phyloP scores from a whole-genome alignment of 2,888 invertebrate species.

The Harmothoe impar region DNA sequence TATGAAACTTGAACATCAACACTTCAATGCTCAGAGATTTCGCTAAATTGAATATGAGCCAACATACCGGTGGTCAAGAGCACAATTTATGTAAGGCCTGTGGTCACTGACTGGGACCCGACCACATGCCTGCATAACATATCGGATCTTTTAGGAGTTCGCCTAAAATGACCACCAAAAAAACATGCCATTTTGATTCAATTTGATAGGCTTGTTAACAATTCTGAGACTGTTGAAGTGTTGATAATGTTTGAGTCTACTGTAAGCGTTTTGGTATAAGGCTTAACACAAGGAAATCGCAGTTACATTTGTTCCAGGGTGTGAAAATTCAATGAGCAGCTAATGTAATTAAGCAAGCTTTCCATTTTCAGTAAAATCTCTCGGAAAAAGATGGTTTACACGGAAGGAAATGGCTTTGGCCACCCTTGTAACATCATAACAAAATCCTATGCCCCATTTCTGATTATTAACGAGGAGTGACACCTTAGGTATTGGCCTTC shows the following conservation, averaged over 20 bases:
- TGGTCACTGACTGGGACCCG: no score
- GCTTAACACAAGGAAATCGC: conserved; percentile 26
- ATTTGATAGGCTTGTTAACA: no score
- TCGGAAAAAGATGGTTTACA: not conserved
- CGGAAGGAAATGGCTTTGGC: not conserved
- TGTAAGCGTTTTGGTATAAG: conserved; percentile 26
- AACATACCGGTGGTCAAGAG: no score
- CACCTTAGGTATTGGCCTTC: no score
- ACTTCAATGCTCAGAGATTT: not conserved
- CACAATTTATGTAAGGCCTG: no score
- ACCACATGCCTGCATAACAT: no score
- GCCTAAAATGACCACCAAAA: no score
- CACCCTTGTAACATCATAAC: no score
- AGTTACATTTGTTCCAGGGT: conserved; percentile 22
- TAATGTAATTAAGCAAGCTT: not conserved
- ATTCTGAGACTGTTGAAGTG: conserved; percentile 44
- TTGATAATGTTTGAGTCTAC: not conserved
- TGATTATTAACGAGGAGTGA: not conserved
- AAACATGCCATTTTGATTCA: no score
- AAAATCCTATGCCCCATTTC: no score
- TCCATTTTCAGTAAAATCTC: not conserved
- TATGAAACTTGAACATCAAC: conserved; percentile 11
- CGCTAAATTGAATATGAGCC: no score
- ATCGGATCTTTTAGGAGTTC: no score
- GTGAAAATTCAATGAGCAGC: not conserved